Conservation (phyloP, 2,888 invertebrate genomes). For the Agrypnus murinus region DNA sequence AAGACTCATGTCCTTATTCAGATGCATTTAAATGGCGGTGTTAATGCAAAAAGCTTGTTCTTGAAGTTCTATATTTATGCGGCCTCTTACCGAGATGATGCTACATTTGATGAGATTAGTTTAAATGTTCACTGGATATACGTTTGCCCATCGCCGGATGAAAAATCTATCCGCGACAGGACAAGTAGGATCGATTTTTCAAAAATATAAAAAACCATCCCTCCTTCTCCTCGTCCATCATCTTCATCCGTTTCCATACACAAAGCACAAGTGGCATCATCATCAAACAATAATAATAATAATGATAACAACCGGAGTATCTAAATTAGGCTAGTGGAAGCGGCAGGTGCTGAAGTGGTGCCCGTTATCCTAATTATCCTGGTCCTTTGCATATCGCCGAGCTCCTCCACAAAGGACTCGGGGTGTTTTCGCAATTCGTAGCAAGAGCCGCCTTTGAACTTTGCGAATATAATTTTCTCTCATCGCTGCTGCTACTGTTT, state of each 20-base stretch:
- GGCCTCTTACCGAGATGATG: slow-evolving; percentile 45
- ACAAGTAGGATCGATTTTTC: no score
- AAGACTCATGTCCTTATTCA: slow-evolving; percentile 26
- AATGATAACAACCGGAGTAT: slow-evolving; percentile 58
- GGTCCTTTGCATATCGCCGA: slow-evolving; percentile 72
- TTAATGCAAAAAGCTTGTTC: slow-evolving; percentile 57
- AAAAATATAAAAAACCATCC: no score
- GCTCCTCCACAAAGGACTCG: slow-evolving; percentile 68
- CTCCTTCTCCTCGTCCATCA: no score
- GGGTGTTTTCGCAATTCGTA: slow-evolving; percentile 72
- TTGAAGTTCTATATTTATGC: slow-evolving; percentile 50
- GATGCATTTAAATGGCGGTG: slow-evolving; percentile 31
- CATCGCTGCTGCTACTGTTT: slow-evolving; percentile 61
- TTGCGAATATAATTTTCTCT: slow-evolving; percentile 70
- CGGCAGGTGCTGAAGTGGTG: slow-evolving; percentile 69
- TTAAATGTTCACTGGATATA: no score
- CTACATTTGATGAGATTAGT: slow-evolving; percentile 9
- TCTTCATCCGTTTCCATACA: slow-evolving; percentile 23
- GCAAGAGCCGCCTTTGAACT: slow-evolving; percentile 69
- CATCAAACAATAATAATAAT: slow-evolving; percentile 43
- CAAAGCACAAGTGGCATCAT: slow-evolving; percentile 50
- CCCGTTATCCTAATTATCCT: slow-evolving; percentile 72
- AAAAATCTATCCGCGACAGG: no score
- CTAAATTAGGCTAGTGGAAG: slow-evolving; percentile 63
- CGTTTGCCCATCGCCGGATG: no score